phyloP scores from a whole-genome alignment of 2,113 vertebrate species.

The Chloropsis cyanopogon region DNA sequence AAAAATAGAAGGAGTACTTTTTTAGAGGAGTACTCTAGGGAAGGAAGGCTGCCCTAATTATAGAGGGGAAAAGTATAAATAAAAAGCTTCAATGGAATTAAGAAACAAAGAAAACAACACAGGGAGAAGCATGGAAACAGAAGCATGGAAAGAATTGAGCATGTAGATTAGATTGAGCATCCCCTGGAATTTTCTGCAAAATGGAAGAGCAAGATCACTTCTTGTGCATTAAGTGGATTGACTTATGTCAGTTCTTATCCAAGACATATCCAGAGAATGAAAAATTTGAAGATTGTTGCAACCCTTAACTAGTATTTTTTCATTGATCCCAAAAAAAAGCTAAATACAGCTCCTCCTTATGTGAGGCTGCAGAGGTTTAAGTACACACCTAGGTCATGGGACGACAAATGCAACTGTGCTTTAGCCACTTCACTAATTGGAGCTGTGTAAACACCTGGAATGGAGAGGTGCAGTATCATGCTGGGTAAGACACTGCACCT shows the following conservation, averaged over 20 bases:
- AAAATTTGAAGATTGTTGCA: background rate
- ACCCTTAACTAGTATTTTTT: background rate
- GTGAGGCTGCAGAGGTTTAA: background rate
- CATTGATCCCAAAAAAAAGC: background rate
- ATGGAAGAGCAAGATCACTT: background rate
- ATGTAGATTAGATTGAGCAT: background rate
- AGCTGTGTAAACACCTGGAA: background rate
- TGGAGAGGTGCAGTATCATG: background rate
- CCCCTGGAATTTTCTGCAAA: background rate
- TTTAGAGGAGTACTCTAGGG: background rate
- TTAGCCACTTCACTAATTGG: background rate
- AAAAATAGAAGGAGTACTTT: background rate
- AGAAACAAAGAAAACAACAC: background rate
- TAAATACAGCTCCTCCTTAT: background rate
- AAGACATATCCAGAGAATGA: background rate
- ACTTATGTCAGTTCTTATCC: background rate
- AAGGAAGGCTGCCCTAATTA: background rate
- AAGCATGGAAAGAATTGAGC: background rate
- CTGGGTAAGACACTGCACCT: background rate
- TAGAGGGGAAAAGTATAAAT: background rate
- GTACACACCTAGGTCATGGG: background rate
- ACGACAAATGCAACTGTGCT: background rate
- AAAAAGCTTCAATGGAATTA: background rate
- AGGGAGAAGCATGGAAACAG: background rate
- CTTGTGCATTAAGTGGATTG: background rate